Percentiles rank a stretch among this genome's conserved stretches.
These are phyloP conservation scores for Catajapyx aquilonaris DNA, from an alignment of 1,140 invertebrate genomes.

Conservation along the genomic window DNA sequence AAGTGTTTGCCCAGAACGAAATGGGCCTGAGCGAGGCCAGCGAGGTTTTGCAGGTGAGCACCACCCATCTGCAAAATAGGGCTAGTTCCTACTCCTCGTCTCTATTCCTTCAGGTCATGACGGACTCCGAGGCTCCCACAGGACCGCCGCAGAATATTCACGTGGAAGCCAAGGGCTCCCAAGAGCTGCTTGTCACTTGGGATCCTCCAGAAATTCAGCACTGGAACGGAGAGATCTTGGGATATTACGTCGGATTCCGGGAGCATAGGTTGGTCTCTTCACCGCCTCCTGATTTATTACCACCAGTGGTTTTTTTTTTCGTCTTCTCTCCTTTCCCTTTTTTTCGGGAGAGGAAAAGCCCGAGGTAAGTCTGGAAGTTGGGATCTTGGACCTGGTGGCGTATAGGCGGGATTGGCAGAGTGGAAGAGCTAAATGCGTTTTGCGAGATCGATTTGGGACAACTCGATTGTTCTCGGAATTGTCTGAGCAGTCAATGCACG, in stretches of 20 bases:
- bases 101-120: slow-evolving; percentile 12
- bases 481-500: no score
- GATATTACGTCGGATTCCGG: slow-evolving; percentile 36
- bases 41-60: slow-evolving; percentile 11
- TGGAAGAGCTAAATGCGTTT: no score
- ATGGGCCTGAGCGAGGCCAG: slow-evolving; percentile 24
- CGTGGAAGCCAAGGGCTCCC: slow-evolving; percentile 30
- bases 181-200: slow-evolving; percentile 34
- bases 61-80: no score
- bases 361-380: no score
- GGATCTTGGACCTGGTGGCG: no score
- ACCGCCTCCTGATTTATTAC: no score
- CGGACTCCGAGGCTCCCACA: slow-evolving; percentile 37
- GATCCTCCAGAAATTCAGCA: slow-evolving; percentile 30
- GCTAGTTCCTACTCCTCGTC: background rate
- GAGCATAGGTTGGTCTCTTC: slow-evolving; percentile 22
- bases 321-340: no score
- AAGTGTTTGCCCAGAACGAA: slow-evolving; percentile 24
- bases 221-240: slow-evolving; percentile 35
- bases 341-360: no score
- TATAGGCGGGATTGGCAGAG: no score
- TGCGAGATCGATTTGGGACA: no score
- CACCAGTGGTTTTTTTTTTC: no score
- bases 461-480: no score
- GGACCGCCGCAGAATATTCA: slow-evolving; percentile 31